A percentile compares a stretch with the other conserved stretches of the same genome.
These are phyloP conservation scores for Heliocidaris tuberculata DNA, from an alignment of 35 echinoderm and acorn worm species.

Conservation along the genomic window DNA sequence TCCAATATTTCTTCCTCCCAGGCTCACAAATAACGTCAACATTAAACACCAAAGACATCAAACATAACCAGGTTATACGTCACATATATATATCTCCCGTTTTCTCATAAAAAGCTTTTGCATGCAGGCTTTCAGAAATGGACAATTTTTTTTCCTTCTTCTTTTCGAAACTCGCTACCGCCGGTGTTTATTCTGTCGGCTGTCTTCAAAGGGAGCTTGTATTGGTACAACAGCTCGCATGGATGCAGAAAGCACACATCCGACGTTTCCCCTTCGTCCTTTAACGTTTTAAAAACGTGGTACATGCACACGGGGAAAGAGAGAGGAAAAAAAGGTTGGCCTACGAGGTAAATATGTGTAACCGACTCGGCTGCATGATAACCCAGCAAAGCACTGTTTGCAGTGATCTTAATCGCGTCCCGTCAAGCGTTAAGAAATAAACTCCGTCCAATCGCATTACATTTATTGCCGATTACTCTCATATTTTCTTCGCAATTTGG, in stretches of 20 bases:
- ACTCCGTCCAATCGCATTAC: constrained; percentile 18
- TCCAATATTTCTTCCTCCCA: not conserved
- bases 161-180: not conserved
- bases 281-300: constrained; percentile 17
- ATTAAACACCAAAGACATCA: not conserved
- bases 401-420: not conserved
- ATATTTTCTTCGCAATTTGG: constrained; percentile 33
- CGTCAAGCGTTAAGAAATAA: constrained; percentile 23
- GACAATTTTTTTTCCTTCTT: not conserved
- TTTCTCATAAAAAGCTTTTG: not conserved
- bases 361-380: not conserved
- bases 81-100: not conserved
- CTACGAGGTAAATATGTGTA: not conserved
- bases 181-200: constrained; percentile 31
- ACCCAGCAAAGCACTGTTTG: not conserved
- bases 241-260: constrained; percentile 27
- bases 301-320: not conserved
- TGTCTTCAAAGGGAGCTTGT: not conserved
- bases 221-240: constrained; percentile 21
- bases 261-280: not conserved
- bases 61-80: not conserved
- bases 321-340: not conserved
- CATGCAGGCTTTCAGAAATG: not conserved
- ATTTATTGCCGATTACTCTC: constrained; percentile 40
- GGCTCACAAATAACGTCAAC: not conserved